Base-by-base conservation (phyloP, 1,140 invertebrate species). In the Drosophila nigromelanica region DNA sequence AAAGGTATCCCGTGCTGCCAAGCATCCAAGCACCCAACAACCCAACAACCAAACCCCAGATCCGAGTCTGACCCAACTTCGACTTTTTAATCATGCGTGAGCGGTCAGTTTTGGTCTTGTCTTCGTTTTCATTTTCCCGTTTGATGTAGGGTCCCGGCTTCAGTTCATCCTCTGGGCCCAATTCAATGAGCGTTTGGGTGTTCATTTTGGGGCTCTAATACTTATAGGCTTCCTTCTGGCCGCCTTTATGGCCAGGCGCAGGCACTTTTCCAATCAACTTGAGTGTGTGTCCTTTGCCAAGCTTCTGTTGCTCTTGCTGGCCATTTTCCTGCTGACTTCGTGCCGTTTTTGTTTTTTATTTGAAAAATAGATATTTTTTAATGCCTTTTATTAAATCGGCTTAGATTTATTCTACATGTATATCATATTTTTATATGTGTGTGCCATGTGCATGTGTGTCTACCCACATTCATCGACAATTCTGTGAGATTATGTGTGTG, bases 291-390 rank as follows among this genome's bases (percentile, higher is more conserved):
- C 59, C 67, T 55, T 61, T 63, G 21, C 51, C 43, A 42, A 18
- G 35, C 39, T 52, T 33, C 30, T 45, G 11, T 4, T 47, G 10
- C 43, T 47, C 18, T 18, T 51, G 37, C 10, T 62, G 60, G 42
- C 60, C 51, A 56, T 71, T 71, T 63, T 71, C 43, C 67, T 71
- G 64, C 70, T 73, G 70, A 73, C 70, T 73, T 73, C 50, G 48
- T 68, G 78, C 74, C 78, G 78, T 81, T 85, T 85, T 85, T 64
- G 87, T 85, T 87, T 87, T 87, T 67, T 59, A 66, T 87, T 81
- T 81, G 78, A 86, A 78, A 86, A 86, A 86, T 69, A 86, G 74
- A 86, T 81, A 81, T 86, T 86, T 87, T 85, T 87, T 87, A 83
- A 86, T 86, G 81, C 78, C 82, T 78, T 86, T 86, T 86, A 86